Conservation (phyloP, 2,113 vertebrate genomes). For the Aythya baeri region DNA sequence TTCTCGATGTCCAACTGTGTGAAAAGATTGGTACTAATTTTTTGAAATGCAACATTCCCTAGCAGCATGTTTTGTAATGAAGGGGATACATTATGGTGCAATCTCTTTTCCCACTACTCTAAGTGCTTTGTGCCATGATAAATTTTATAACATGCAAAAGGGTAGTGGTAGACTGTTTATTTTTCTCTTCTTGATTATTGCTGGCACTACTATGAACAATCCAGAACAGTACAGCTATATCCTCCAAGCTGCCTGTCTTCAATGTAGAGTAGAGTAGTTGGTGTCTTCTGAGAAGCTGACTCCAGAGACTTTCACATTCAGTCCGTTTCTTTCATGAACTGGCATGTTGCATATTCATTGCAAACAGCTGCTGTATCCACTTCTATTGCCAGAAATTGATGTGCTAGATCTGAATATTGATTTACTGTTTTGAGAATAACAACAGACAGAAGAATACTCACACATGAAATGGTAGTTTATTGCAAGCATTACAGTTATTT, state of each 20-base stretch:
- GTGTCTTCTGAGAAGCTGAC: background rate
- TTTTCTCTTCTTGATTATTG: background rate
- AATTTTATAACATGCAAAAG: background rate
- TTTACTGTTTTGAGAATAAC: background rate
- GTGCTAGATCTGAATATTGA: background rate
- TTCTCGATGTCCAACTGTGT: background rate
- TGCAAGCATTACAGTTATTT: too few relatives aligned
- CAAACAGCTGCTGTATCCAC: background rate
- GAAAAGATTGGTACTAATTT: background rate
- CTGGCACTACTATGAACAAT: background rate
- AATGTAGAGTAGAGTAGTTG: background rate
- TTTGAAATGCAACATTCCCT: background rate
- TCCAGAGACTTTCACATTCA: background rate
- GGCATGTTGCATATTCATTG: background rate
- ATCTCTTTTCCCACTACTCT: background rate
- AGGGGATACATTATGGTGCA: background rate
- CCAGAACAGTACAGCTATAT: background rate
- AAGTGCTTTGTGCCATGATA: background rate
- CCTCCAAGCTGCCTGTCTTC: background rate
- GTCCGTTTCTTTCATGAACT: background rate
- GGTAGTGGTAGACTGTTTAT: rapidly evolving
- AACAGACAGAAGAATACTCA: background rate
- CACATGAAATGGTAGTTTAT: background rate
- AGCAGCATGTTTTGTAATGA: background rate
- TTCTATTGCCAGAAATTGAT: background rate